Base-by-base conservation (phyloP, 2,113 vertebrate species). In the Oophaga pumilio region DNA sequence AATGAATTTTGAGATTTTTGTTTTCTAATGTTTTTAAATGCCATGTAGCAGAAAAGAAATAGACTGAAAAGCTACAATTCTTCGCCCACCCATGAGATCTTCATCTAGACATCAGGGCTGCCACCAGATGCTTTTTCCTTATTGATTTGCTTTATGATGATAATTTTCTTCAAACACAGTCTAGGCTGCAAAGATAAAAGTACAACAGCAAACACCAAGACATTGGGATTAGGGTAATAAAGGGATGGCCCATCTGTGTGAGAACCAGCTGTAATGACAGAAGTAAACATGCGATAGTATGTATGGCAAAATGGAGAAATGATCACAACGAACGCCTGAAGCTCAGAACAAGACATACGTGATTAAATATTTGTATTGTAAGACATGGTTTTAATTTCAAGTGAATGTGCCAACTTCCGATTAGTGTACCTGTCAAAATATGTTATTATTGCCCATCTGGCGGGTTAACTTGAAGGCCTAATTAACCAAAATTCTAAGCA, bases 351-450 rank as follows among this genome's bases (percentile, higher is more conserved):
- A 49, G 71, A 18, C 43, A 74, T 20, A 49, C 33, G 5, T 73
- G 26, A 73, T 74, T 74, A 50, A 74, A 12, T 18, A 74, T 50
- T 50, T 74, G 43, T 22, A 74, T 50, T 74, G 18, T 50, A 17
- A 73, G 28, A 73, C 69, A 73, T 18, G 28, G 28, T 43, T 73
- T 73, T 73, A 18, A 49, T 28, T 17, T 74, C 17, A 49, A 74
- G 71, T 74, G 43, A 8, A 74, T 74, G 33, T 74, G 71, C 33
- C 71, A 74, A 74, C 18, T 50, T 74, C 17, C 43, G 2, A 50
- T 74, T 74, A 74, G 71, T 49, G 18, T 74, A 50, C 71, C 17
- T 74, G 33, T 74, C 17, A 74, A 74, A 74, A 74, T 20, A 73
- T 33, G 68, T 18, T 33, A 18, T 33, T 33, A 71, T 71, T 71